Evolutionary conservation across 2,888 invertebrate genomes (phyloP).

Genomic region (Rhagium mordax): DNA sequence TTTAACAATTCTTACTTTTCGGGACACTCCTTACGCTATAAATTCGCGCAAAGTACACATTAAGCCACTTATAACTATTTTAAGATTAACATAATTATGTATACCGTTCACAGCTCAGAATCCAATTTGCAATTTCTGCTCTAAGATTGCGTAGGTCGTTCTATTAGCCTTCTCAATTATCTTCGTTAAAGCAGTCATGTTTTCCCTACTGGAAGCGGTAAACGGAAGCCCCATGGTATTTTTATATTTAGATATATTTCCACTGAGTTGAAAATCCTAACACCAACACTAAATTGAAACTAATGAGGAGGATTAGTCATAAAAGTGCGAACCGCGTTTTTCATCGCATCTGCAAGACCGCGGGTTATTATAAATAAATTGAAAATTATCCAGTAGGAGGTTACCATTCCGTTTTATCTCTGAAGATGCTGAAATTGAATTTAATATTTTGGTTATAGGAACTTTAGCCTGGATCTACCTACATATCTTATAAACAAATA

Average conservation of each 20-base stretch:
- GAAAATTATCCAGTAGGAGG: too few species aligned
- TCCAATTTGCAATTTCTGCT: neutral
- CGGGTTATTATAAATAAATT: too few species aligned
- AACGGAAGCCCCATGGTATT: neutral
- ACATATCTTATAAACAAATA: too few species aligned
- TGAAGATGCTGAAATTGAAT: too few species aligned
- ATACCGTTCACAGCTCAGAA: neutral
- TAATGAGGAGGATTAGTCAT: neutral
- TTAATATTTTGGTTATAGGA: too few species aligned
- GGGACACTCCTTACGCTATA: neutral
- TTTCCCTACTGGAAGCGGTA: neutral
- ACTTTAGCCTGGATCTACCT: too few species aligned
- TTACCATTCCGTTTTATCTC: too few species aligned
- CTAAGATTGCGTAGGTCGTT: neutral
- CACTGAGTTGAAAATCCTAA: neutral
- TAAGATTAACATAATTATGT: neutral
- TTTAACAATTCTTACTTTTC: too few species aligned
- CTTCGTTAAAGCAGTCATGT: neutral
- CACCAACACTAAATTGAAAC: neutral
- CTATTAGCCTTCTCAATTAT: neutral
- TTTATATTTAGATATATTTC: neutral
- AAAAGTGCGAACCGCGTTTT: neutral
- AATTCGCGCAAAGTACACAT: neutral
- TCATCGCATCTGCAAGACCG: too few species aligned
- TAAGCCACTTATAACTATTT: neutral